These are phyloP conservation scores for Papilio demoleus DNA, from an alignment of 2,888 invertebrate genomes.

Conservation along the genomic window DNA sequence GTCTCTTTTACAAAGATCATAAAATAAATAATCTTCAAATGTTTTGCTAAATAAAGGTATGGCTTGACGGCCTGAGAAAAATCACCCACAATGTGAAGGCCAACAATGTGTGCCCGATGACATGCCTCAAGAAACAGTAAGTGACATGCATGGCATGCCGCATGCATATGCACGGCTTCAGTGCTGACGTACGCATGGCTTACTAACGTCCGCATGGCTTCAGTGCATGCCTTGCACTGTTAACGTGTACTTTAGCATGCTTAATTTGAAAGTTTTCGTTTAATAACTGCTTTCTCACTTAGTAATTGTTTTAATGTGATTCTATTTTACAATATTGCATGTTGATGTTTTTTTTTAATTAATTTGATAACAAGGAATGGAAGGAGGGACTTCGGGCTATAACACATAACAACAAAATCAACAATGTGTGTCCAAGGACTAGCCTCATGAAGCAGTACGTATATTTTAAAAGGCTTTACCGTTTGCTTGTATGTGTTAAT, in stretches of 20 bases:
- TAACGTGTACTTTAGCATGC: too few species aligned
- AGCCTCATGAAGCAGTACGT: constrained; percentile 99
- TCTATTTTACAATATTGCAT: too few species aligned
- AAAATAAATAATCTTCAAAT: background rate
- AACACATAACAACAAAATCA: constrained; percentile 98
- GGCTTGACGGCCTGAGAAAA: constrained; percentile 96
- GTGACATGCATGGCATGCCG: constrained; percentile 57
- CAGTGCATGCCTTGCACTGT: background rate
- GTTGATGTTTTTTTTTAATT: constrained; percentile 50
- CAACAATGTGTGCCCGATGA: constrained; percentile 99
- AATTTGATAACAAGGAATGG: constrained; percentile 90
- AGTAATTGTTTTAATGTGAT: too few species aligned
- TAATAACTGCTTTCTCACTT: background rate
- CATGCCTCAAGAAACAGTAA: constrained; percentile 99
- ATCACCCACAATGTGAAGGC: constrained; percentile 99
- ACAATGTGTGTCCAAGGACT: constrained; percentile 97
- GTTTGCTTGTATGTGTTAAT: background rate
- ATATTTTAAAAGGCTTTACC: constrained; percentile 42
- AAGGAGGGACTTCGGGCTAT: constrained; percentile 93
- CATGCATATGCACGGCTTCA: constrained; percentile 54
- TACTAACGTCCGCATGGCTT: constrained; percentile 3
- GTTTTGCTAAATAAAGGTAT: constrained; percentile 86
- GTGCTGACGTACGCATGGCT: constrained; percentile 5
- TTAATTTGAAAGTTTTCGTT: background rate
- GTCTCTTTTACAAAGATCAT: too few species aligned